Base-by-base conservation (phyloP, 1,140 invertebrate species). In the Episyrphus balteatus region DNA sequence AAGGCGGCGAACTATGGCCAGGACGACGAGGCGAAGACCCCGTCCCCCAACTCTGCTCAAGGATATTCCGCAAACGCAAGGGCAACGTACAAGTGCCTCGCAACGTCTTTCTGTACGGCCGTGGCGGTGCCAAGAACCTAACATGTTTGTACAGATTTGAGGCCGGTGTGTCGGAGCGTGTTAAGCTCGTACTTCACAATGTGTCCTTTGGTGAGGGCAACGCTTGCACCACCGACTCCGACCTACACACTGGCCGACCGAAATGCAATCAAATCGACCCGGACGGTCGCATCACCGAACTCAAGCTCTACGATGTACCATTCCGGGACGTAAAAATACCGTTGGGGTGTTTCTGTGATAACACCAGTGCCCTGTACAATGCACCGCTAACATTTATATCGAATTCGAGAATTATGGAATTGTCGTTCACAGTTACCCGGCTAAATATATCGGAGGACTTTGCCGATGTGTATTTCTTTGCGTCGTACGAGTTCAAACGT, bases 21-120 rank as follows among this genome's bases (percentile, higher is more conserved):
- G 74, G 75, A 0, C 69, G 70, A 26, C 70, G 75, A 1, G 83
- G 84, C 3, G 71, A 75, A 15, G 71, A 88, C 17, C 73, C 72
- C 7, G 78, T 82, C n/a, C 82, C 79, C 14, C 69, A 65, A 11
- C 59, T 71, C 0, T 71, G 69, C 30, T 68, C 69, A 11, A 55
- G 69, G 39, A 48, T 70, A 34, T 70, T 71, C 52, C 59, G 58
- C 33, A 70, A 70, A 40, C 58, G 62, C 26, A 62, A 63, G 44
- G 65, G 65, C 50, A 67, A 67, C 44, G 59, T 68, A 19, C 65
- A 67, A 47, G 60, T 67, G 33, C 65, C 75, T 0, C 66, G 81
- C 14, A 87, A 89, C 57, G 80, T 86, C 1, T 81, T 87, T 52
- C 73, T 87, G 15, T 87, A 81, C 53, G 86, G 86, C 0, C 70